phyloP scores from a whole-genome alignment of 2,113 vertebrate genomes.

The Scomber japonicus region DNA sequence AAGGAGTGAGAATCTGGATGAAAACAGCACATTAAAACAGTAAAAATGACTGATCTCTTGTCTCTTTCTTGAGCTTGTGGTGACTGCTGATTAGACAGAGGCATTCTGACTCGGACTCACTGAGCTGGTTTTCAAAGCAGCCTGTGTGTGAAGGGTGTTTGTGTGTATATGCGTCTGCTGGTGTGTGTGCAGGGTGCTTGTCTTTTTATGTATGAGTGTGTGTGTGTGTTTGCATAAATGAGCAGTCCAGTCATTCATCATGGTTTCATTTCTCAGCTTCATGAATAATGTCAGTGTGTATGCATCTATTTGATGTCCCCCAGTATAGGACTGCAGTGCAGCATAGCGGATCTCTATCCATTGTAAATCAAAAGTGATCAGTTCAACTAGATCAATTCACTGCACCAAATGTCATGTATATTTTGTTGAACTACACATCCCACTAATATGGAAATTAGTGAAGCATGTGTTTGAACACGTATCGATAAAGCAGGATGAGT shows the following conservation, averaged over 20 bases:
- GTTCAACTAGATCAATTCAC: conserved; percentile 51
- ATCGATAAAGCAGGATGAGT: conserved; percentile 15
- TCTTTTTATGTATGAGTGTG: conserved; percentile 54
- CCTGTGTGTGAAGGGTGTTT: conserved; percentile 34
- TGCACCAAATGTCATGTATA: conserved; percentile 43
- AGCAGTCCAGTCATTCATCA: conserved; percentile 72
- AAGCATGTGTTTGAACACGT: conserved; percentile 31
- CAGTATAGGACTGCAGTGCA: conserved; percentile 42
- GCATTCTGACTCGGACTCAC: conserved; percentile 57
- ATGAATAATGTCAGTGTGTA: conserved; percentile 73
- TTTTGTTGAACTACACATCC: conserved; percentile 26
- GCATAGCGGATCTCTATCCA: conserved; percentile 3
- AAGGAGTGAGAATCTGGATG: conserved; percentile 18
- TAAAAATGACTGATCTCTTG: conserved; percentile 54
- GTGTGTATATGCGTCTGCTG: conserved; percentile 3
- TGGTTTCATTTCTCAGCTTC: conserved; percentile 67
- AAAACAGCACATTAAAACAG: conserved; percentile 55
- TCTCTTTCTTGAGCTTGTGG: conserved; percentile 56
- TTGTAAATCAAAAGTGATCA: conserved; percentile 59
- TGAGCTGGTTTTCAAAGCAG: conserved; percentile 67
- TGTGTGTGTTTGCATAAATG: conserved; percentile 69
- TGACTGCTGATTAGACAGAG: conserved; percentile 70
- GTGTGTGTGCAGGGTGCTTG: not conserved
- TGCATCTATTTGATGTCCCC: conserved; percentile 57
- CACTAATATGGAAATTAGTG: conserved; percentile 38